Evolutionary conservation across 2,797 vertebrate species (phyloP), one percentile per base, ranked within the genome.

Genomic region (Falco novaeseelandiae): DNA sequence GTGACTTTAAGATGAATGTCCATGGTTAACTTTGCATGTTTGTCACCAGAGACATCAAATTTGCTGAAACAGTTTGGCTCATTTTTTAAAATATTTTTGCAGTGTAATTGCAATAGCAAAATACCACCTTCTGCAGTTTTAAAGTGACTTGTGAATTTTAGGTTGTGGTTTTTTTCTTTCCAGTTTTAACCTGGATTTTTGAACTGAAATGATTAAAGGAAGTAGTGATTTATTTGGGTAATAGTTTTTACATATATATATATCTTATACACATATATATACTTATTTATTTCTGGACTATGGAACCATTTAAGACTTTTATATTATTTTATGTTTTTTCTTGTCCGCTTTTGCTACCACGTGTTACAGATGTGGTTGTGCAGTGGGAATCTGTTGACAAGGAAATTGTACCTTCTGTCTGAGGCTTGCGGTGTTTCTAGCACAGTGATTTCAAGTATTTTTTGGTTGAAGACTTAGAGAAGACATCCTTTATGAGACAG

Each of bases 221-320:
- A 44, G 26, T 51, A 71, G 32, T 19, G 18, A 48, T 36, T 81
- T 61, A 17, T 46, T 77, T 85, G 26, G 7, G 46, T 52, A 10
- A 52, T 76, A 54, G 6, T 34, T 83, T 9, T 2, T 38, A 14
- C 11, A 3, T 55, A 4, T 12, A 2, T 76, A 22, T 62, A 14
- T 52, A 36, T 27, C 13, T 2, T 0, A 12, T 7, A 3, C 5
- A 30, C 12, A 6, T 3, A 6, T 0, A 20, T 3, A 2, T 14
- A 7, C 30, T 2, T 44, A 9, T n/a, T 48, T 91, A 17, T 58
- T 83, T 91, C 17, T 84, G 70, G 26, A 36, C n/a, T 44, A 26
- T 89, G 40, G 26, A 72, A 48, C 20, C 2, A 9, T 90, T 85
- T 74, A 15, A 55, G 29, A 27, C 48, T 74, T 26, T 22, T 29